A percentile compares a stretch with the other conserved stretches of the same genome.
Conservation (phyloP, 1,140 invertebrate species). For the Lordiphosa mommai region DNA sequence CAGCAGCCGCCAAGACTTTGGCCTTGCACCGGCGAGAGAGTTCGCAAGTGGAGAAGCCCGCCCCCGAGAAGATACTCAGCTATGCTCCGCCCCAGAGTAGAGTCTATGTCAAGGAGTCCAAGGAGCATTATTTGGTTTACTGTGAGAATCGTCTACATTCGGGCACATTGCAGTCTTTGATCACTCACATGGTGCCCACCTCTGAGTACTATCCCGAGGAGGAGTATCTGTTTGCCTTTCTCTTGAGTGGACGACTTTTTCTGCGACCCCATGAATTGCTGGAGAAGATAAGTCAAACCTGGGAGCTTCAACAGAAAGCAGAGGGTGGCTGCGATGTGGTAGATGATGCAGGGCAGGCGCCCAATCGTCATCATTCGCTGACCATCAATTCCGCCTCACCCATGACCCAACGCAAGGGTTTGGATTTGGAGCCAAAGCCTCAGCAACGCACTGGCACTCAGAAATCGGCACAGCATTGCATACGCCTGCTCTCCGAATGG, state of each 20-base stretch:
- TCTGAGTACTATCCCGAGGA: conserved; percentile 93
- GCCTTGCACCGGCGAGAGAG: conserved; percentile 41
- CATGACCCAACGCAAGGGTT: conserved; percentile 52
- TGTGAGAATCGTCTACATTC: conserved; percentile 93
- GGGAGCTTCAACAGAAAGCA: conserved; percentile 82
- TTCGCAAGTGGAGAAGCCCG: conserved; percentile 38
- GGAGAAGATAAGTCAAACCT: conserved; percentile 89
- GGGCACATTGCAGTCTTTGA: conserved; percentile 91
- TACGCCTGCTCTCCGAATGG: conserved; percentile 95
- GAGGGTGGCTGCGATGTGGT: conserved; percentile 47
- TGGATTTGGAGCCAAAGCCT: conserved; percentile 55
- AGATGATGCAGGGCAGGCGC: conserved; percentile 45
- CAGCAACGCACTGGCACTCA: conserved; percentile 61
- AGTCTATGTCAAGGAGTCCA: conserved; percentile 28
- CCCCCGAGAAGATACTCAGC: conserved; percentile 28
- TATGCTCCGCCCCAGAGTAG: conserved; percentile 54
- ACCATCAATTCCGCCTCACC: conserved; percentile 61
- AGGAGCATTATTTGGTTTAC: conserved; percentile 84
- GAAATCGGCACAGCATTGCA: conserved; percentile 81
- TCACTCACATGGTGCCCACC: conserved; percentile 95
- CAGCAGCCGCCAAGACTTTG: conserved; percentile 30
- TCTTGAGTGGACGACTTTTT: conserved; percentile 95
- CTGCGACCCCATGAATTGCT: conserved; percentile 95
- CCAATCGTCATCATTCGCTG: conserved; percentile 11
- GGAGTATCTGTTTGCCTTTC: conserved; percentile 95